A percentile compares a stretch with the other conserved stretches of the same genome.
phyloP scores from a whole-genome alignment of 2,113 vertebrate genomes.

The Vombatus ursinus region DNA sequence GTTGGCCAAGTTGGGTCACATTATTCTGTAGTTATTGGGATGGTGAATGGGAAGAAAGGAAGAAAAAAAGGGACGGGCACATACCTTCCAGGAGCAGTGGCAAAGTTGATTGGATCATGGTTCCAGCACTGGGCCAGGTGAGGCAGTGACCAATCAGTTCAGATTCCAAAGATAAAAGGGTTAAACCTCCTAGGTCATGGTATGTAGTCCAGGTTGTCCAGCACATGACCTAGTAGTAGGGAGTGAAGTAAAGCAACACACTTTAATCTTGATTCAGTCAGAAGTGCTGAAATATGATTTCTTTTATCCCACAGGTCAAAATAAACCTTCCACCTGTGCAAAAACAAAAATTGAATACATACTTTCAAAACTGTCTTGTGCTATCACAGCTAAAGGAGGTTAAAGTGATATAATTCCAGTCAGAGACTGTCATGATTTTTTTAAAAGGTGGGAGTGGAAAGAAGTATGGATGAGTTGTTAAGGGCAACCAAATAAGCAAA shows the following conservation, averaged over 20 bases:
- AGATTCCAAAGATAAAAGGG: neutral
- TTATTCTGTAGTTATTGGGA: neutral
- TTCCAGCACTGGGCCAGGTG: neutral
- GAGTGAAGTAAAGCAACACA: neutral
- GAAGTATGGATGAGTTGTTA: neutral
- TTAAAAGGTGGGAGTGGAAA: slow-evolving; percentile 41
- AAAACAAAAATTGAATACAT: slow-evolving; percentile 27
- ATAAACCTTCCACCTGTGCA: neutral
- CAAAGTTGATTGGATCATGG: neutral
- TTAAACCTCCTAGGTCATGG: neutral
- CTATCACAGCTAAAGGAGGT: slow-evolving; percentile 2
- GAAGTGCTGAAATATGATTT: neutral
- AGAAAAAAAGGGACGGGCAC: neutral
- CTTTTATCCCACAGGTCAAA: slow-evolving; percentile 12
- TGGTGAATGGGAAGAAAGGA: neutral
- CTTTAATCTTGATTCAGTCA: slow-evolving; percentile 28
- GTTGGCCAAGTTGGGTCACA: neutral
- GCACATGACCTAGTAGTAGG: neutral
- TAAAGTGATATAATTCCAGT: neutral
- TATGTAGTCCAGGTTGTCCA: neutral
- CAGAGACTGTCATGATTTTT: slow-evolving; percentile 43
- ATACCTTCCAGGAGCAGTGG: neutral
- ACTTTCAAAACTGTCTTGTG: slow-evolving; percentile 41
- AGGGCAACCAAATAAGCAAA: neutral
- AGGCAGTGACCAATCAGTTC: neutral